A percentile compares a stretch with the other conserved stretches of the same genome.
These are phyloP conservation scores for Ficedula albicollis DNA, from an alignment of 2,797 vertebrate genomes.

Conservation along the genomic window DNA sequence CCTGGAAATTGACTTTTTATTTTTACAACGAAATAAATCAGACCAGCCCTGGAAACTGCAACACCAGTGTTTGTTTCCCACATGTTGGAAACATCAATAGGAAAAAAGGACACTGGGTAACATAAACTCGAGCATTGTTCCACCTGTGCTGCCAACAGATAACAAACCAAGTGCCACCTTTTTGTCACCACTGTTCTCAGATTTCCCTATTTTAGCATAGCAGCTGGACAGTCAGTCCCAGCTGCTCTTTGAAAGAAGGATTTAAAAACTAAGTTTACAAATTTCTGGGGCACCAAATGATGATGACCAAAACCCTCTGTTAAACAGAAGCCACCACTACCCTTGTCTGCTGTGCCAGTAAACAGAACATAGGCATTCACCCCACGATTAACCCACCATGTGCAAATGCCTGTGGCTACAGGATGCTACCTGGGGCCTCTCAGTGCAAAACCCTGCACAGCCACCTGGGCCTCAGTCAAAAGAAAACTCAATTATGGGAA, in stretches of 20 bases:
- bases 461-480: not conserved
- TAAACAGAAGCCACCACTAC: not conserved
- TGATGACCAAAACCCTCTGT: not conserved
- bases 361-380: not conserved
- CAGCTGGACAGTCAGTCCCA: not conserved
- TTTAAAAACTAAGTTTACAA: not conserved
- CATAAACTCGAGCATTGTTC: not conserved
- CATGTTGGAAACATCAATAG: not conserved
- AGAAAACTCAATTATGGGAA: not conserved
- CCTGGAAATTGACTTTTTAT: not conserved
- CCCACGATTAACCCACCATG: accelerated
- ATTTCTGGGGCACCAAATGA: not conserved
- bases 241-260: not conserved
- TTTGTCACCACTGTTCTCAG: not conserved
- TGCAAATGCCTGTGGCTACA: not conserved
- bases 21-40: not conserved
- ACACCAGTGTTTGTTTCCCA: not conserved
- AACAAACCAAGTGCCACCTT: not conserved
- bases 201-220: not conserved
- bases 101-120: not conserved
- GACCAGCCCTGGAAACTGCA: not conserved
- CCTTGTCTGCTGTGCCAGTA: not conserved
- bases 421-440: not conserved
- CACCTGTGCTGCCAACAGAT: not conserved
- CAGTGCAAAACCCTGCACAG: not conserved